phyloP scores from a whole-genome alignment of 2,888 invertebrate species.

The Drosophila kambysellisi region DNA sequence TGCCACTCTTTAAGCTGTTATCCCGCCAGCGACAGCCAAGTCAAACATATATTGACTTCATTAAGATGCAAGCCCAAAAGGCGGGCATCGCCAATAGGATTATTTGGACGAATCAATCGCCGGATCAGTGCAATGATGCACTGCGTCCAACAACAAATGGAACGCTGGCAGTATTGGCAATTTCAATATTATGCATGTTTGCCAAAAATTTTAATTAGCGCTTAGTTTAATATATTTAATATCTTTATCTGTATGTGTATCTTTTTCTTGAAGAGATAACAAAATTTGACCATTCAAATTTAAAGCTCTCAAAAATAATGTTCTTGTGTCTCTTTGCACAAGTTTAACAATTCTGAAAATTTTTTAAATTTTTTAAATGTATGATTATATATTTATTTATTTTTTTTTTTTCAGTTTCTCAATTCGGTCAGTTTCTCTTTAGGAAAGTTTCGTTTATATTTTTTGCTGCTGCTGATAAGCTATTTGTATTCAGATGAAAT shows the following conservation, averaged over 20 bases:
- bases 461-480: constrained; percentile 55
- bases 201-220: not conserved
- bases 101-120: constrained; percentile 51
- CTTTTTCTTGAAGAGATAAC: not conserved
- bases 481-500: constrained; percentile 74
- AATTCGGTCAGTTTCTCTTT: not conserved
- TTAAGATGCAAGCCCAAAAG: constrained; percentile 23
- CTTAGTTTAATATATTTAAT: not conserved
- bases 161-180: not conserved
- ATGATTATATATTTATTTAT: not conserved
- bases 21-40: constrained; percentile 28
- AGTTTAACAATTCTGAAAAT: not conserved
- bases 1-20: constrained; percentile 60
- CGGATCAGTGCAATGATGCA: constrained; percentile 48
- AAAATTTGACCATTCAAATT: not conserved
- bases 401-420: not conserved
- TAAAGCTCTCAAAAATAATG: not conserved
- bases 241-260: not conserved
- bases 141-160: not conserved
- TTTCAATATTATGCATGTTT: not conserved
- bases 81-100: constrained; percentile 36
- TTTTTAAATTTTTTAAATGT: constrained; percentile 1
- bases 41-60: not conserved
- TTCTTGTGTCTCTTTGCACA: not conserved
- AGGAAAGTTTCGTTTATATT: not conserved